Evolutionary conservation across 2,888 invertebrate species (phyloP), one percentile per base, ranked within the genome.

Genomic region (Dasysyrphus tricinctus): DNA sequence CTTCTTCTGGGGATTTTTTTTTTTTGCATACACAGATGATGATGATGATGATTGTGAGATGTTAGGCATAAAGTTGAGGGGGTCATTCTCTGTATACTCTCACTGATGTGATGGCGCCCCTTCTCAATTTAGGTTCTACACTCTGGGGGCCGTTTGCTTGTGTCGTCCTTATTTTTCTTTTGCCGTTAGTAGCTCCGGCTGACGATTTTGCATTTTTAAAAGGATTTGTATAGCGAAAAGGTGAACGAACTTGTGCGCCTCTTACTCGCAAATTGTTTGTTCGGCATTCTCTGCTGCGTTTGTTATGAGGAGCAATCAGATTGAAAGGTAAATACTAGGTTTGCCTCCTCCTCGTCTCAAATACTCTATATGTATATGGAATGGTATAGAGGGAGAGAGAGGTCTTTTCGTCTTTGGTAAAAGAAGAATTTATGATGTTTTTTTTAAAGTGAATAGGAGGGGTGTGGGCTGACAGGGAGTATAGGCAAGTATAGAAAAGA

Each of bases 271-370:
- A 75, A 72, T 61, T 86, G 75, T 86, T 86, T 86, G 78, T 72
- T 79, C 54, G 76, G 72, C 29, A 69, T 70, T 77, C 63, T 69
- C 34, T 77, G 59, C 34, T 80, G 67, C 73, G 74, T 81, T 85
- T 78, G 65, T 72, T 80, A 47, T 63, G 78, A 78, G 39, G 67
- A 81, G 70, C 81, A 78, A 86, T 75, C 75, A 57, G 86, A 79
- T 86, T 82, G 78, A 82, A 80, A 80, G 73, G 77, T 77, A 85
- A 85, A 81, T 85, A 80, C 63, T 8, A 72, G 77, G 59, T 57
- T 70, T 77, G 54, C 59, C 49, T 39, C 54, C 12, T 61, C 59
- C 49, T 39, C 54, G n/a, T 61, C 69, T 61, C 56, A 56, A 72
- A 72, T 69, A 44, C 24, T 54, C n/a, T 11, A 39, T 51, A 16